These are phyloP conservation scores for Oreochromis niloticus DNA, from an alignment of 2,113 vertebrate genomes.

Conservation along the genomic window DNA sequence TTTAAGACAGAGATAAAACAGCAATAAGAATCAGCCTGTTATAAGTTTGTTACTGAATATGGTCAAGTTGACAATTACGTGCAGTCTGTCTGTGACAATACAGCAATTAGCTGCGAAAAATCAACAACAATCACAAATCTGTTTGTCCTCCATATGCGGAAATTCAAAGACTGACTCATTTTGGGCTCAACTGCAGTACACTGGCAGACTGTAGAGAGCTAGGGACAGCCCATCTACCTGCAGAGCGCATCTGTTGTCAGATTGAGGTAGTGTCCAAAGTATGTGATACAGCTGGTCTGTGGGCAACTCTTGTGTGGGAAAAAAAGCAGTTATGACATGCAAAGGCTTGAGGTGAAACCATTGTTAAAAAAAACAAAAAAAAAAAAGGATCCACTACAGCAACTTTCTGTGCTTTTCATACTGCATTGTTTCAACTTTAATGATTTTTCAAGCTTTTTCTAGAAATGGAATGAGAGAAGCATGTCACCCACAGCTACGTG, in stretches of 20 bases:
- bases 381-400: neutral
- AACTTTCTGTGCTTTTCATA: neutral
- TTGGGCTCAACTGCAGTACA: neutral
- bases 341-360: neutral
- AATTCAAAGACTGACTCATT: neutral
- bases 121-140: neutral
- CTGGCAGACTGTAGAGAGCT: neutral
- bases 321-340: neutral
- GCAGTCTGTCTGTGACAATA: neutral
- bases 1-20: neutral
- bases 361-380: rapidly evolving
- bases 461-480: neutral
- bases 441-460: neutral
- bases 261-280: neutral
- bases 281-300: neutral
- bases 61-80: neutral
- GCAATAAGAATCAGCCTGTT: neutral
- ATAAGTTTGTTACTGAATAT: neutral
- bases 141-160: neutral
- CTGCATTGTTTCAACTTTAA: neutral
- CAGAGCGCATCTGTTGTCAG: neutral
- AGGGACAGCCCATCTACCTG: neutral
- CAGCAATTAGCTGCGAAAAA: neutral
- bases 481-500: neutral
- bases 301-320: neutral